These are phyloP conservation scores for Psettodes erumei DNA, from an alignment of 2,113 vertebrate species.

Conservation along the genomic window DNA sequence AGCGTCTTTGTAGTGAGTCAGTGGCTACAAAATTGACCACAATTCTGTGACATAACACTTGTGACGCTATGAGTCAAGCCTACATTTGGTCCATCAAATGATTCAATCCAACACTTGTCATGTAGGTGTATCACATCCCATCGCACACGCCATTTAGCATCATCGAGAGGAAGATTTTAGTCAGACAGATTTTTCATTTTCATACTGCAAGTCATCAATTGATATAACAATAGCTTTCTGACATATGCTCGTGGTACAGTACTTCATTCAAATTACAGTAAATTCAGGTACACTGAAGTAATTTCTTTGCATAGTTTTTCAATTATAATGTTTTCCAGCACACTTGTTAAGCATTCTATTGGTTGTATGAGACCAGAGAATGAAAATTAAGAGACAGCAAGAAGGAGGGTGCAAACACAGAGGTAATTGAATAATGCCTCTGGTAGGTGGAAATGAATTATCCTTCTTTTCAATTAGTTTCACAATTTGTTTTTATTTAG, in stretches of 20 bases:
- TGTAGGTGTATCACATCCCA: constrained; percentile 47
- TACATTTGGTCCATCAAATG: constrained; percentile 33
- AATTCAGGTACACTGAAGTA: neutral
- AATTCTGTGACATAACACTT: constrained; percentile 40
- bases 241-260: neutral
- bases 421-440: constrained; percentile 85
- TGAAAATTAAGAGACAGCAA: constrained; percentile 63
- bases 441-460: constrained; percentile 84
- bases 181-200: constrained; percentile 46
- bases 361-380: constrained; percentile 57
- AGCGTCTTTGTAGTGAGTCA: constrained; percentile 27
- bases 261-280: constrained; percentile 18
- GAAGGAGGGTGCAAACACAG: constrained; percentile 55
- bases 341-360: constrained; percentile 60
- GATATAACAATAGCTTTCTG: constrained; percentile 12
- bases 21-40: constrained; percentile 45
- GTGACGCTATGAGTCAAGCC: constrained; percentile 59
- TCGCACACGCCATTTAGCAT: constrained; percentile 16
- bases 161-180: constrained; percentile 43
- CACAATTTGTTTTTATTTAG: constrained; percentile 88
- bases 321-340: constrained; percentile 41
- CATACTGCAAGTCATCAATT: constrained; percentile 4
- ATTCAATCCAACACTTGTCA: constrained; percentile 37
- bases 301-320: constrained; percentile 40
- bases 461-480: constrained; percentile 86